A percentile compares a stretch with the other conserved stretches of the same genome.
Conservation (phyloP, 2,797 vertebrate species). For the Rhinophrynus dorsalis region DNA sequence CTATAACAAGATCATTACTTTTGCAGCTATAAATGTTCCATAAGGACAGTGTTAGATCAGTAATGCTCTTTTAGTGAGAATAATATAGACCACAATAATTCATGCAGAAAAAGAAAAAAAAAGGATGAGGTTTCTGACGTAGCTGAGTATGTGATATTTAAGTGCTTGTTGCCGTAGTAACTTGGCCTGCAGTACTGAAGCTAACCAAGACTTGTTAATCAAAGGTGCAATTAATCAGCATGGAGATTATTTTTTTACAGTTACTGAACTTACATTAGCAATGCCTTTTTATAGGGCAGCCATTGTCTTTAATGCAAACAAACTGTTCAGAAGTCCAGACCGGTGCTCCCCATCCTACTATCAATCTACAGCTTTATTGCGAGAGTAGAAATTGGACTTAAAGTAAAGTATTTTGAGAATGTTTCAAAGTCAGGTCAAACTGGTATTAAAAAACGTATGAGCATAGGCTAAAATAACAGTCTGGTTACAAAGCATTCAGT, state of each 20-base stretch:
- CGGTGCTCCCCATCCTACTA: slow-evolving; percentile 25
- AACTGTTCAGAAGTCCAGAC: neutral
- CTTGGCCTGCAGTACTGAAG: neutral
- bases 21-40: neutral
- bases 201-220: neutral
- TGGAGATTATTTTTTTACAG: neutral
- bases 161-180: neutral
- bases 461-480: slow-evolving; percentile 97
- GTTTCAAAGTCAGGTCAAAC: slow-evolving; percentile 82
- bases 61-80: neutral
- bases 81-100: neutral
- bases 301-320: too few species aligned
- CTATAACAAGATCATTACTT: neutral
- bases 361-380: slow-evolving; percentile 56
- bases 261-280: neutral
- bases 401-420: slow-evolving; percentile 82
- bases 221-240: neutral
- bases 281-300: neutral
- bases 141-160: neutral
- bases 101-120: neutral
- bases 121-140: neutral
- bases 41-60: neutral
- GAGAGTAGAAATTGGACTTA: slow-evolving; percentile 76
- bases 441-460: slow-evolving; percentile 79
- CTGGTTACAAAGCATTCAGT: slow-evolving; percentile 77